phyloP scores from a whole-genome alignment of 2,797 vertebrate genomes.

The Microtus agrestis region DNA sequence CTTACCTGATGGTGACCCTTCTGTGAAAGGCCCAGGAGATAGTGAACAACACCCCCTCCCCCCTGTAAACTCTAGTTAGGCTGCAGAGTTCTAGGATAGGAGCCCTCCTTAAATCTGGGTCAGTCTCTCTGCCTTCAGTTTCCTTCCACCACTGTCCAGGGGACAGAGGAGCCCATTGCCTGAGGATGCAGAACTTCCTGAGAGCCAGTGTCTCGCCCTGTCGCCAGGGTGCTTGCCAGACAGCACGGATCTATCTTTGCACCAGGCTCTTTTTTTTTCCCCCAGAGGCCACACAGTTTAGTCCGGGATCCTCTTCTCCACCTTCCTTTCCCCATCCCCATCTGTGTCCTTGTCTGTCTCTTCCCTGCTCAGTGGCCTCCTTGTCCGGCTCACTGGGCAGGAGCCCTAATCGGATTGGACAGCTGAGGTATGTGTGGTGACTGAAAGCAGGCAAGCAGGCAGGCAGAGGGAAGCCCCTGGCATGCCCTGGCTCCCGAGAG shows the following conservation, averaged over 20 bases:
- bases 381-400: conserved; percentile 81
- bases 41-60: neutral
- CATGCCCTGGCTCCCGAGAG: conserved; percentile 64
- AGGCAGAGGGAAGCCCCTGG: conserved; percentile 75
- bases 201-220: neutral
- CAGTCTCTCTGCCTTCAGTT: conserved; percentile 49
- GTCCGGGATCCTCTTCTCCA: conserved; percentile 52
- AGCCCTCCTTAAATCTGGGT: conserved; percentile 74
- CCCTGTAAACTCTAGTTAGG: neutral
- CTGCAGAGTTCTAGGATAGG: neutral
- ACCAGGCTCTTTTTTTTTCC: neutral
- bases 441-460: conserved; percentile 59
- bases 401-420: conserved; percentile 84
- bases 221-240: neutral
- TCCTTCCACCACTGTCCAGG: conserved; percentile 53
- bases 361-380: conserved; percentile 80
- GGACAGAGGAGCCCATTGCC: neutral
- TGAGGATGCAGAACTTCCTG: neutral
- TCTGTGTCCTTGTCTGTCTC: conserved; percentile 77
- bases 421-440: conserved; percentile 81
- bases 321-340: conserved; percentile 48
- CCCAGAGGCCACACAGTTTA: conserved; percentile 34
- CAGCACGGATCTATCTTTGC: neutral
- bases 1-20: neutral
- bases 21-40: neutral